A percentile compares a stretch with the other conserved stretches of the same genome.
These are phyloP conservation scores for Tinea trinotella DNA, from an alignment of 2,888 invertebrate genomes.

Conservation along the genomic window DNA sequence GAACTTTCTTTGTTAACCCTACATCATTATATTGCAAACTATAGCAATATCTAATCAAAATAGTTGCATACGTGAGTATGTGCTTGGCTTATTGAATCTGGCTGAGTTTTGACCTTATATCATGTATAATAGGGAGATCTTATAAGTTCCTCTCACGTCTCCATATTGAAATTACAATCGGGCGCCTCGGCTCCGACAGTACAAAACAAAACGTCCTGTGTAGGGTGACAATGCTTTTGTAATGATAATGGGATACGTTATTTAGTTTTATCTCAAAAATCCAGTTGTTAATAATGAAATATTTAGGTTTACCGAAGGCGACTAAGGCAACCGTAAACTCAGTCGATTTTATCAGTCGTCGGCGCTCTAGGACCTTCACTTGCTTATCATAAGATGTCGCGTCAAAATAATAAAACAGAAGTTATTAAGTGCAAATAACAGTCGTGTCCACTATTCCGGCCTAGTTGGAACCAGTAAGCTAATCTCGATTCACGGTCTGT, in stretches of 20 bases:
- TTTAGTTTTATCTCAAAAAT: too few species aligned
- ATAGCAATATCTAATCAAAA: background rate
- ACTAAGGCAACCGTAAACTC: too few species aligned
- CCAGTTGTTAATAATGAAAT: too few species aligned
- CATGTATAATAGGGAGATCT: conserved; percentile 8
- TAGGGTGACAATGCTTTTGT: background rate
- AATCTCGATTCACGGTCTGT: too few species aligned
- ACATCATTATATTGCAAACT: background rate
- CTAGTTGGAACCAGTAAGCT: too few species aligned
- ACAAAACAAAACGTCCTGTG: conserved; percentile 7
- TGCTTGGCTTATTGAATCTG: conserved; percentile 12
- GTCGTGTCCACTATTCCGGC: too few species aligned
- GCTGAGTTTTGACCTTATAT: background rate
- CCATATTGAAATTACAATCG: conserved; percentile 16
- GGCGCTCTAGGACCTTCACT: too few species aligned
- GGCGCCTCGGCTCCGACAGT: conserved; percentile 8
- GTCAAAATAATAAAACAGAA: too few species aligned
- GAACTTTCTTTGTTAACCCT: background rate
- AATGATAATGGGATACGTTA: conserved; percentile 1
- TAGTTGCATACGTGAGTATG: background rate
- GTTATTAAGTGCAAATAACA: too few species aligned
- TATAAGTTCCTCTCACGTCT: conserved; percentile 17
- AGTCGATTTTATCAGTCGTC: too few species aligned
- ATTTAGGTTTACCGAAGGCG: too few species aligned
- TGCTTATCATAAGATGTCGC: too few species aligned